Conservation (phyloP, 2,113 vertebrate species). For the Eolophus roseicapilla region DNA sequence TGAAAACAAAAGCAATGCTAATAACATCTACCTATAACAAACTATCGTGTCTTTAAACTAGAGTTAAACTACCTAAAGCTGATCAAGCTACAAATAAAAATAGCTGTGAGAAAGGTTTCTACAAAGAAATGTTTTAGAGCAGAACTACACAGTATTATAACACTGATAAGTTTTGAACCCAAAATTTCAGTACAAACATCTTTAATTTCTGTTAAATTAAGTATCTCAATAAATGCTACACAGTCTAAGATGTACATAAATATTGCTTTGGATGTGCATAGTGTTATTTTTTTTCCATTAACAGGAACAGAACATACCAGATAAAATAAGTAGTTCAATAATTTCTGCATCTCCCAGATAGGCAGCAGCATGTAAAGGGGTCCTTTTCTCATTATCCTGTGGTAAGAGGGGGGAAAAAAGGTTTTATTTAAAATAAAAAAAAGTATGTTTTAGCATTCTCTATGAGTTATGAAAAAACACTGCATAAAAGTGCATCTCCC, state of each 20-base stretch:
- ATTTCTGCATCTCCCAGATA: conserved; percentile 99
- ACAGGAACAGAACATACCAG: conserved; percentile 82
- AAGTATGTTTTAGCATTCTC: conserved; percentile 24
- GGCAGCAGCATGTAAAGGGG: conserved; percentile 95
- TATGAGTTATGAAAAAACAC: conserved; percentile 45
- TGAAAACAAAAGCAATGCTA: neutral
- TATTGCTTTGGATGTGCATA: conserved; percentile 7
- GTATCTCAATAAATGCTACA: neutral
- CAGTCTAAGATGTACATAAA: conserved; percentile 26
- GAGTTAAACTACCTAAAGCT: neutral
- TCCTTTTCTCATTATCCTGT: conserved; percentile 98
- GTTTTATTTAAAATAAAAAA: conserved; percentile 66
- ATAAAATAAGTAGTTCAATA: conserved; percentile 97
- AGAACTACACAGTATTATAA: neutral
- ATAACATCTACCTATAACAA: neutral
- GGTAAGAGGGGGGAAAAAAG: conserved; percentile 55
- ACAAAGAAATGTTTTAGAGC: neutral
- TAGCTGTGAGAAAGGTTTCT: neutral
- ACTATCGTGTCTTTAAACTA: neutral
- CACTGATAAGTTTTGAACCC: neutral
- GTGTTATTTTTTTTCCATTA: conserved; percentile 20
- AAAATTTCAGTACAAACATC: conserved; percentile 12
- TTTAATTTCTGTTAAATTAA: conserved; percentile 24
- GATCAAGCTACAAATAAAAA: neutral
- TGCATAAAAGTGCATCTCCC: conserved; percentile 21